Evolutionary conservation across 64 coral and sea anemone genomes (phyloP), one percentile per base, ranked within the genome.

Genomic region (Actinia equina): DNA sequence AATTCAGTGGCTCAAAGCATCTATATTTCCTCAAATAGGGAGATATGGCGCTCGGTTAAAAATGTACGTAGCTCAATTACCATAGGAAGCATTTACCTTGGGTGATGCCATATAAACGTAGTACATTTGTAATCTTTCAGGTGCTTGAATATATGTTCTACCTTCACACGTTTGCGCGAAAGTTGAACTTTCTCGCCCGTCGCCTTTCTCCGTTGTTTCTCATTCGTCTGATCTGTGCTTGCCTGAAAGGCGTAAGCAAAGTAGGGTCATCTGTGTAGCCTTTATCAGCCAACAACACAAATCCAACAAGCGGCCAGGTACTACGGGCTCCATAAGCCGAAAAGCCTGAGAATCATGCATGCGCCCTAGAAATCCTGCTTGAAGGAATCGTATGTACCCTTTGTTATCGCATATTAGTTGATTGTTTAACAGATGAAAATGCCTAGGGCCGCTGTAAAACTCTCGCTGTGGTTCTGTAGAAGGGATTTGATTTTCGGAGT

Each of bases 361-460:
- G 44, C 17, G 14, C 5, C 87, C 87, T 18, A 89, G 60, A 52
- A 89, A 89, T 43, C 87, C 87, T 49, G 87, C 23, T 83, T 89
- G 77, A 30, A 89, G 18, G 44, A 89, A 89, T 17, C 49, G 44
- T 37, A 89, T 89, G 59, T 89, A 30, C 8, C 52, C 87, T 63
- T 45, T 53, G 78, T 89, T 89, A 82, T 89, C 86, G 26, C 54
- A 23, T 52, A 88, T 42, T 12, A 88, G 0, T 51, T 49, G 46
- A 6, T 4, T 49, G 46, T 88, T 88, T 41, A 88, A 25, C 37
- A 88, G 30, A 42, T 76, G 67, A 77, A 52, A 88, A 88, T 88
- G 86, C 20, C 44, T 13, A 9, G 52, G 44, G 1, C 86, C 64
- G 54, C 86, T 88, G 56, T 88, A 77, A 77, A 88, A 88, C 22